phyloP scores from a whole-genome alignment of 2,888 invertebrate species.

The Cerceris ruficornis region DNA sequence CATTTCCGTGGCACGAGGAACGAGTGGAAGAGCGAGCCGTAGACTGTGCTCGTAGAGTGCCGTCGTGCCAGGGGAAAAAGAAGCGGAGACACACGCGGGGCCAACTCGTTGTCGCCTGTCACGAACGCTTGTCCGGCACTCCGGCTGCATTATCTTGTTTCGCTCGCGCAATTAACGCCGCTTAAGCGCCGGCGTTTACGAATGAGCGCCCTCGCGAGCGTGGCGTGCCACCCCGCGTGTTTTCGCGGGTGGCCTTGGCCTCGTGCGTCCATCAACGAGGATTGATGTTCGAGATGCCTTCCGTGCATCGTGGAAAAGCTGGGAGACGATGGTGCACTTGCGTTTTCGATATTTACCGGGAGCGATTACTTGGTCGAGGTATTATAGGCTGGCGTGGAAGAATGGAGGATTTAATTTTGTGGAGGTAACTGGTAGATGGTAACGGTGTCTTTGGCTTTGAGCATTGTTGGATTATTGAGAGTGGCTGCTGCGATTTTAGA shows the following conservation, averaged over 20 bases:
- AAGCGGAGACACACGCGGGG: constrained; percentile 1
- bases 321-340: no score
- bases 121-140: constrained; percentile 28
- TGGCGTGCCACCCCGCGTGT: constrained; percentile 7
- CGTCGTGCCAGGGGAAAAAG: constrained; percentile 1
- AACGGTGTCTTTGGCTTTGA: no score
- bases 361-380: no score
- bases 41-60: background rate
- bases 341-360: no score
- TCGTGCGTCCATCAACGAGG: background rate
- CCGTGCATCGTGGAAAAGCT: background rate
- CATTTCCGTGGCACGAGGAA: background rate
- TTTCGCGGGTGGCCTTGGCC: constrained; percentile 12
- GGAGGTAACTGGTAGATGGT: no score
- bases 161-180: constrained; percentile 39
- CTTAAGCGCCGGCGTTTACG: constrained; percentile 31
- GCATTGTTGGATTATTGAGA: no score
- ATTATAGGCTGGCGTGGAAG: no score
- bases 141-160: constrained; percentile 31
- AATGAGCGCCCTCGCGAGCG: constrained; percentile 17
- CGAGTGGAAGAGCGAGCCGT: background rate
- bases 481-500: no score
- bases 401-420: no score
- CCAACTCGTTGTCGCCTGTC: constrained; percentile 32
- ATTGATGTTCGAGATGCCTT: background rate